phyloP scores from a whole-genome alignment of 1,140 invertebrate species.

The Araneus ventricosus region DNA sequence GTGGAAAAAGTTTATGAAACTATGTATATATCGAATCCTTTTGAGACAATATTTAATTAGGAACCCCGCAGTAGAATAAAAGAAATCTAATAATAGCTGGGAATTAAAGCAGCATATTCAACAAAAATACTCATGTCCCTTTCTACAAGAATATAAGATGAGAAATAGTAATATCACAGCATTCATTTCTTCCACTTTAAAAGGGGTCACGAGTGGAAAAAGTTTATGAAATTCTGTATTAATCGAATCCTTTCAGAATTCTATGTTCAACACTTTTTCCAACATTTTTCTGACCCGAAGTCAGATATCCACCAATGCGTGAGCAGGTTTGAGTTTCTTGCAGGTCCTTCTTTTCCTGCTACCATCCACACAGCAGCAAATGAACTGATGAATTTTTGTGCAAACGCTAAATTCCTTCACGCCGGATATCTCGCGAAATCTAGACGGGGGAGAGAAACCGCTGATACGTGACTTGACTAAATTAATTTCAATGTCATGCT shows the following conservation, averaged over 20 bases:
- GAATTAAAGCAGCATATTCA: no score
- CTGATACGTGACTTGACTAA: conserved; percentile 16
- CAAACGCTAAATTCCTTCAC: conserved; percentile 9
- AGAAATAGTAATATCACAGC: no score
- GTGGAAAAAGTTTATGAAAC: no score
- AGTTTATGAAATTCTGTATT: background rate
- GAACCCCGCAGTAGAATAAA: no score
- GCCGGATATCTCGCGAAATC: background rate
- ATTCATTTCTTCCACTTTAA: no score
- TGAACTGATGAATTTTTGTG: conserved; percentile 8
- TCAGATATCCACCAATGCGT: background rate
- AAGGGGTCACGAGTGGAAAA: no score
- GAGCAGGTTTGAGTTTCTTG: conserved; percentile 7
- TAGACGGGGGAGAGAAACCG: background rate
- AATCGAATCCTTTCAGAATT: background rate
- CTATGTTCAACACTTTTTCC: background rate
- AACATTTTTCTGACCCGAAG: background rate
- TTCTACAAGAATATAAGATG: no score
- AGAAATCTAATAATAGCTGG: no score
- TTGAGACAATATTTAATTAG: no score
- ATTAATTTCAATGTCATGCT: conserved; percentile 17
- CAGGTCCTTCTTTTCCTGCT: background rate
- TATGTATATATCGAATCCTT: background rate
- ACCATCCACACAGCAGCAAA: background rate
- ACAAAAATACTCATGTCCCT: no score